A percentile compares a stretch with the other conserved stretches of the same genome.
Conservation (phyloP, 2,797 vertebrate species). For the Otolemur crassicaudatus region DNA sequence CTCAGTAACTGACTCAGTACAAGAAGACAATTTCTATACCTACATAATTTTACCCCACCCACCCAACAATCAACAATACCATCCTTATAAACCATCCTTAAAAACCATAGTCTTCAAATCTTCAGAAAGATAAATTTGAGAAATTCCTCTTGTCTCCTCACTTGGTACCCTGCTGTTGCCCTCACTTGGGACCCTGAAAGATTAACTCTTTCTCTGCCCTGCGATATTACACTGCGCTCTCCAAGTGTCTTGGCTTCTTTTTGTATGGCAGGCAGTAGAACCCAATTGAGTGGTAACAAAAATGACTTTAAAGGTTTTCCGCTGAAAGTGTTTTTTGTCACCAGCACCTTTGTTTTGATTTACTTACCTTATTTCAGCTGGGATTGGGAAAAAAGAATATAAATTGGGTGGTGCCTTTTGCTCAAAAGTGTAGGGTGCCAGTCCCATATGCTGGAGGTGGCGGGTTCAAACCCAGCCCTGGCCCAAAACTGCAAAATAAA, state of each 20-base stretch:
- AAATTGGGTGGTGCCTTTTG: neutral
- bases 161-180: neutral
- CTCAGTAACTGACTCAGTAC: neutral
- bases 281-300: neutral
- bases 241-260: neutral
- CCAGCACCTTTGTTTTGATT: neutral
- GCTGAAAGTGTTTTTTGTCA: neutral
- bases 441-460: too few relatives aligned
- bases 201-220: neutral
- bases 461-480: too few relatives aligned
- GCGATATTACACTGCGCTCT: neutral
- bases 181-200: neutral
- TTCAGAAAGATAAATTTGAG: neutral
- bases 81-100: neutral
- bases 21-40: neutral
- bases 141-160: neutral
- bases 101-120: neutral
- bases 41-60: neutral
- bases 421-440: too few relatives aligned
- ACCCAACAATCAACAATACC: neutral
- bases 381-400: neutral
- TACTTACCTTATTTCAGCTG: neutral
- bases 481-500: too few relatives aligned
- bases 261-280: neutral
- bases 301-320: neutral